Evolutionary conservation across 2,113 vertebrate genomes (phyloP), one percentile per base, ranked within the genome.

Genomic region (Pipa parva): DNA sequence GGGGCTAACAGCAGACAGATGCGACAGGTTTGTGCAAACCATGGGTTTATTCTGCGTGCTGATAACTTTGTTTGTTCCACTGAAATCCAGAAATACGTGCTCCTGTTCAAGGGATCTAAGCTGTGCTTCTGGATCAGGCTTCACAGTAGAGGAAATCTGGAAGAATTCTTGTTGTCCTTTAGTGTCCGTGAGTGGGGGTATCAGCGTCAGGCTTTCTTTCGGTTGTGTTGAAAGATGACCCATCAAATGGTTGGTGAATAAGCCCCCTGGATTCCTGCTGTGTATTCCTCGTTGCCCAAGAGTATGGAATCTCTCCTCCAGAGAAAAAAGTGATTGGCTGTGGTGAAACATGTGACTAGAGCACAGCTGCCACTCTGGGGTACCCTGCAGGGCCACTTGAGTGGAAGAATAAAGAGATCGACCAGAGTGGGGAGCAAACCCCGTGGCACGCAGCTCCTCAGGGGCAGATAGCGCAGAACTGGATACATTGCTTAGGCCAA

Each of bases 181-280:
- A 17, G 0, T 1, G 5, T 25, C 17, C 2, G 24, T 5, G 1
- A 15, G 12, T 1, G 55, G 18, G 0, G 22, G 5, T 11, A 17
- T 1, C 15, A 33, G 7, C 2, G 0, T 3, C 25, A 73, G 15
- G 7, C 61, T 58, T 54, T 78, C 55, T 1, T 25, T 37, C 1
- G 61, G 22, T 25, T 18, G 17, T 0, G 26, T 1, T 0, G 45
- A 3, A 37, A 7, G 37, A 3, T 49, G 71, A 2, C 59, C 70
- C 5, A 58, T 50, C 4, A 37, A 55, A 13, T 9, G 73, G 36
- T 7, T 24, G 0, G 61, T 64, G 15, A 63, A 52, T 6, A 31
- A 12, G 25, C 28, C 1, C 7, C 57, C 26, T 1, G n/a, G 51
- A 31, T 3, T 3, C 6, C 63, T 5, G 33, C 3, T 12, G n/a